A percentile compares a stretch with the other conserved stretches of the same genome.
phyloP scores from a whole-genome alignment of 1,140 invertebrate species.

The Neoseiulus cucumeris region DNA sequence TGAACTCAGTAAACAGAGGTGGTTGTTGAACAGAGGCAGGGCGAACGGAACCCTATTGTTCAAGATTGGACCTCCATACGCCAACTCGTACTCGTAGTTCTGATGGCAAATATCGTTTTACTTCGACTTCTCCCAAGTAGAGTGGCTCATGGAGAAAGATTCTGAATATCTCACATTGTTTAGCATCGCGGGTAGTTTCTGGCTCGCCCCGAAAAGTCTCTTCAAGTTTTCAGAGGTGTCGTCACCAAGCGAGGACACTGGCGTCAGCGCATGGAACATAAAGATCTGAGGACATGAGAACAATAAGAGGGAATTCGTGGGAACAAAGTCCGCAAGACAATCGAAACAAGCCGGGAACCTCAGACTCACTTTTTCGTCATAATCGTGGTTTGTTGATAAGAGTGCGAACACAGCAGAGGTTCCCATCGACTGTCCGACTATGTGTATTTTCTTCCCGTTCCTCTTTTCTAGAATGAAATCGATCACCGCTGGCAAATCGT shows the following conservation, averaged over 20 bases:
- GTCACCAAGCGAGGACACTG: background rate
- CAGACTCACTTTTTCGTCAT: background rate
- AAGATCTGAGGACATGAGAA: background rate
- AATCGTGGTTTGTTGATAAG: background rate
- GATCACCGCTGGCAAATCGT: background rate
- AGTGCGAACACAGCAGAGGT: background rate
- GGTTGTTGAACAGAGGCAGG: background rate
- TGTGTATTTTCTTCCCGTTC: background rate
- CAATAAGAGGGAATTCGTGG: too few species aligned
- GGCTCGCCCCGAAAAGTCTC: background rate
- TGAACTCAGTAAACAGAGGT: background rate
- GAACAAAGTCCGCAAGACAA: background rate
- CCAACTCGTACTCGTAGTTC: background rate
- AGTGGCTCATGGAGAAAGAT: too few species aligned
- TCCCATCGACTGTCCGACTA: background rate
- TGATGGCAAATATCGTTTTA: too few species aligned
- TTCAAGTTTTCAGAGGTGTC: background rate
- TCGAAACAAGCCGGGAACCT: background rate
- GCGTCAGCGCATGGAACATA: background rate
- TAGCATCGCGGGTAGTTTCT: too few species aligned
- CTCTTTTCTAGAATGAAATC: background rate
- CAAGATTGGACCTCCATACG: background rate
- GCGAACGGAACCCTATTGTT: background rate
- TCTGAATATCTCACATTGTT: too few species aligned
- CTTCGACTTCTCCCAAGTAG: too few species aligned